These are phyloP conservation scores for Botia almorhae DNA, from an alignment of 2,797 vertebrate species.

Conservation along the genomic window DNA sequence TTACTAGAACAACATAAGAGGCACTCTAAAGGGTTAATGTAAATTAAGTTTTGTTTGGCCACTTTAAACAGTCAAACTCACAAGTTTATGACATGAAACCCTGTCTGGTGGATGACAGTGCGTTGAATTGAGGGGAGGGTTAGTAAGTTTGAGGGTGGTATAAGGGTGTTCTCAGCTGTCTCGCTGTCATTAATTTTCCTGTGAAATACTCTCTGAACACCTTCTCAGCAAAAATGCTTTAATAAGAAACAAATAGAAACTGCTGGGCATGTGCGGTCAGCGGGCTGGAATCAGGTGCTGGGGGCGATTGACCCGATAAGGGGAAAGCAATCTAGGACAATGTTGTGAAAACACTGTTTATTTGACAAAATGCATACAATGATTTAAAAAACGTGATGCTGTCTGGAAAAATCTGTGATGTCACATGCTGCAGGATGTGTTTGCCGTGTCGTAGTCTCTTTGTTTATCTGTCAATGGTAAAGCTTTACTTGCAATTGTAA, in stretches of 20 bases:
- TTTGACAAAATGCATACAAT: slow-evolving; percentile 14
- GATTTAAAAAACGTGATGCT: background rate
- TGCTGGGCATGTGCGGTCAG: slow-evolving; percentile 56
- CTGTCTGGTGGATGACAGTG: background rate
- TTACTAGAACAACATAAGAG: too few species aligned
- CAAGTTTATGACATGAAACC: background rate
- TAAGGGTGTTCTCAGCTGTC: background rate
- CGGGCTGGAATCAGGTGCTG: slow-evolving; percentile 41
- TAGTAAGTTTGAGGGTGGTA: slow-evolving; percentile 10
- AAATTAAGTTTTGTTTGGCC: background rate
- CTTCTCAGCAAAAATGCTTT: slow-evolving; percentile 54
- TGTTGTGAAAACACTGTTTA: background rate
- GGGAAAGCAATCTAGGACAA: slow-evolving; percentile 66
- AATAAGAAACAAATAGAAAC: slow-evolving; percentile 67
- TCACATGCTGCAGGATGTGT: background rate
- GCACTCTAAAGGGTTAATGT: too few species aligned
- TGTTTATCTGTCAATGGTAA: too few species aligned
- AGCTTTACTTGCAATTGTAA: too few species aligned
- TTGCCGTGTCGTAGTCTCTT: too few species aligned
- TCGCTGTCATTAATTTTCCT: slow-evolving; percentile 19
- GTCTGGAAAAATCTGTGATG: background rate
- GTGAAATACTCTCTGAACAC: slow-evolving; percentile 7
- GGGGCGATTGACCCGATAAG: slow-evolving; percentile 10
- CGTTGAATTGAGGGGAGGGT: background rate
- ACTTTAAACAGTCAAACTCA: background rate